Percentiles rank a stretch among this genome's conserved stretches.
Conservation (phyloP, 2,113 vertebrate species). For the Eudorcas thomsonii region DNA sequence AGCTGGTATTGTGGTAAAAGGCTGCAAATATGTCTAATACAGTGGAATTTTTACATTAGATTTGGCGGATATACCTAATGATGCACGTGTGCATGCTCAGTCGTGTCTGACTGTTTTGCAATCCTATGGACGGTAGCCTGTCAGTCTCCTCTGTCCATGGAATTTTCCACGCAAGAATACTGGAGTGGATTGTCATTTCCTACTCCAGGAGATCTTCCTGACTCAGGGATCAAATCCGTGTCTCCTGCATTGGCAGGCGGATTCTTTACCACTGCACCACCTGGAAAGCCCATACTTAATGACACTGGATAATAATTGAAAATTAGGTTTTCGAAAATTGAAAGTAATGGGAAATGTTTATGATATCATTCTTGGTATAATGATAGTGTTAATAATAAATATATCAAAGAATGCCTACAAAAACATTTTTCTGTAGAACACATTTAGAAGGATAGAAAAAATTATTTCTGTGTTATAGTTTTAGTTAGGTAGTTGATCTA, state of each 20-base stretch:
- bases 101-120: not conserved
- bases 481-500: not conserved
- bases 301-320: not conserved
- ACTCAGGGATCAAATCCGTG: not conserved
- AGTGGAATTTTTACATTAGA: not conserved
- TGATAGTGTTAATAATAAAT: not conserved
- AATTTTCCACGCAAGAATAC: not conserved
- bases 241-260: not conserved
- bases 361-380: not conserved
- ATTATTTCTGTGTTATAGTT: not conserved
- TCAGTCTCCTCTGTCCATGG: not conserved
- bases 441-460: not conserved
- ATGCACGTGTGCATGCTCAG: accelerated
- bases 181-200: not conserved
- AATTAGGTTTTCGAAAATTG: not conserved
- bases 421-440: not conserved
- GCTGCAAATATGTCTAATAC: not conserved
- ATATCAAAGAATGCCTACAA: not conserved
- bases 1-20: not conserved
- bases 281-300: not conserved
- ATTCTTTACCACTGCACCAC: not conserved
- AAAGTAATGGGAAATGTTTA: not conserved
- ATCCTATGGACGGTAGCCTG: not conserved
- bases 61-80: not conserved
- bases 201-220: not conserved